phyloP scores from a whole-genome alignment of 2,888 invertebrate species.

The Scaptomyza polygonia region DNA sequence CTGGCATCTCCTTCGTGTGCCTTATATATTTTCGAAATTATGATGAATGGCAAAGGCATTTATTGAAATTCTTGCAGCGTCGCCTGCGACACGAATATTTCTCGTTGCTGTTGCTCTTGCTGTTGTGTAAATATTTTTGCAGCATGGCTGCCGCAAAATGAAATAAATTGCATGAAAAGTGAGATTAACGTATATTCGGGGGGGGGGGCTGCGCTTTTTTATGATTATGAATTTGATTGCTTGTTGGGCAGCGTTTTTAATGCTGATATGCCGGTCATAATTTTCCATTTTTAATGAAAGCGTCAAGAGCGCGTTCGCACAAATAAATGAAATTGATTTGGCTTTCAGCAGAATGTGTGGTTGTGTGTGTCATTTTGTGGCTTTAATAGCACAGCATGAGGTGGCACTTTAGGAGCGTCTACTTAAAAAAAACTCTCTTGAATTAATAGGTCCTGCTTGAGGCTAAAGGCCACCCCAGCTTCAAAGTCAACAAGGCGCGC shows the following conservation, averaged over 20 bases:
- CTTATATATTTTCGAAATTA: conserved; percentile 53
- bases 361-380: conserved; percentile 44
- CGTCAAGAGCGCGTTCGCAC: conserved; percentile 21
- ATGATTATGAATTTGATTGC: conserved; percentile 65
- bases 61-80: conserved; percentile 67
- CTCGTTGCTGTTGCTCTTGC: conserved; percentile 6
- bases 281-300: conserved; percentile 52
- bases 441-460: conserved; percentile 50
- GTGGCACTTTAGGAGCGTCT: conserved; percentile 64
- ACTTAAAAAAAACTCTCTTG: conserved; percentile 65
- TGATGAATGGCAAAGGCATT: conserved; percentile 74
- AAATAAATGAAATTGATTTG: conserved; percentile 47
- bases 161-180: conserved; percentile 72
- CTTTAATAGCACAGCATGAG: conserved; percentile 68
- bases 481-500: conserved; percentile 69
- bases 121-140: conserved; percentile 31
- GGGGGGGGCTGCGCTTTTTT: conserved; percentile 42
- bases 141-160: conserved; percentile 60
- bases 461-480: conserved; percentile 29
- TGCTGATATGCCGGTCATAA: conserved; percentile 52
- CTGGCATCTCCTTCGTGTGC: conserved; percentile 5
- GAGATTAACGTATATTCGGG: conserved; percentile 65
- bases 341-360: not conserved
- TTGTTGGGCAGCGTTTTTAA: conserved; percentile 34
- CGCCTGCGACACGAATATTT: conserved; percentile 24